Percentiles rank a stretch among this genome's conserved stretches.
Conservation (phyloP, 2,113 vertebrate species). For the Lagenorhynchus albirostris region DNA sequence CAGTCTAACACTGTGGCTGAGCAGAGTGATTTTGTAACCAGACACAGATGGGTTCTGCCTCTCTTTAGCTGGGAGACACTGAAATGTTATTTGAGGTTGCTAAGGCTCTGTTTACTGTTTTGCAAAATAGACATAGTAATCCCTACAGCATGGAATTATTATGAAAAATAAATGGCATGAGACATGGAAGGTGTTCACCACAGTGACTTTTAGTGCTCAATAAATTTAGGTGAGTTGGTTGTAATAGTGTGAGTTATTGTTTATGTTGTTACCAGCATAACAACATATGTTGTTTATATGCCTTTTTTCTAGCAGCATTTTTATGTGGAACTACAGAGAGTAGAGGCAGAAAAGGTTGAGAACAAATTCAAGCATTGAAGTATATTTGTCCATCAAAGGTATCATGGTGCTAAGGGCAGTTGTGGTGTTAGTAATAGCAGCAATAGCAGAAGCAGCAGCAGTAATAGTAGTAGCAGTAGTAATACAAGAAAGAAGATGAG, state of each 20-base stretch:
- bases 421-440: too few relatives aligned
- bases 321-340: background rate
- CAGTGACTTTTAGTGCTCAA: background rate
- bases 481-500: background rate
- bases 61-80: background rate
- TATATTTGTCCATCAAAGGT: background rate
- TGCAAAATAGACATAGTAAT: constrained; percentile 6
- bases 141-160: background rate
- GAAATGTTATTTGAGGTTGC: background rate
- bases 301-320: background rate
- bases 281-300: background rate
- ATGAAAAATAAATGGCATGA: background rate
- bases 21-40: background rate
- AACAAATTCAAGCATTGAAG: background rate
- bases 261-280: background rate
- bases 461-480: too few relatives aligned
- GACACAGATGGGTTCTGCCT: background rate
- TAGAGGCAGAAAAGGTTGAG: background rate
- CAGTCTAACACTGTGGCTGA: background rate
- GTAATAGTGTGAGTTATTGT: background rate
- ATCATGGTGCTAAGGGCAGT: background rate
- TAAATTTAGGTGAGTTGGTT: constrained; percentile 31
- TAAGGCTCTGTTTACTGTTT: background rate
- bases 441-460: too few relatives aligned
- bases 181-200: background rate